phyloP scores from a whole-genome alignment of 2,888 invertebrate genomes.

The Silvanus unidentatus region DNA sequence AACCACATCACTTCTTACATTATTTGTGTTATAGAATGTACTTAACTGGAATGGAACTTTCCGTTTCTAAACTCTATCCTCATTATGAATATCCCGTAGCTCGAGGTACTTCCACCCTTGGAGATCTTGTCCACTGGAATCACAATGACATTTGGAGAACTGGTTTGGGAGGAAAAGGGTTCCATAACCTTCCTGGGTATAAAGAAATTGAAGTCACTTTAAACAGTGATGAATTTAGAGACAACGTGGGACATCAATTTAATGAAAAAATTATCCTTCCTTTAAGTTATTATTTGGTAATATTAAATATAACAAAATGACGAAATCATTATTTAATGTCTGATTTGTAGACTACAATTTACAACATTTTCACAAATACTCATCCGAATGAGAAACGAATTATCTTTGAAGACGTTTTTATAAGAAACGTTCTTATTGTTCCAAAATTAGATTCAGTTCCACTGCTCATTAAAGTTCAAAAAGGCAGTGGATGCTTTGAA shows the following conservation, averaged over 20 bases:
- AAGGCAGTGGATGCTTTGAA: conserved; percentile 44
- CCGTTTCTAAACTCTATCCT: conserved; percentile 72
- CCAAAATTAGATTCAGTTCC: conserved; percentile 40
- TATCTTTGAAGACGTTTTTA: conserved; percentile 34
- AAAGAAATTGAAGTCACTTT: conserved; percentile 46
- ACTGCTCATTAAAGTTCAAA: conserved; percentile 42
- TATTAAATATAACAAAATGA: no score
- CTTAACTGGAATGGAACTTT: conserved; percentile 71
- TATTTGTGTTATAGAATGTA: conserved; percentile 70
- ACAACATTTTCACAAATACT: conserved; percentile 22
- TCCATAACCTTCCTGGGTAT: conserved; percentile 36
- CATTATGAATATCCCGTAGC: conserved; percentile 76
- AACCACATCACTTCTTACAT: conserved; percentile 1
- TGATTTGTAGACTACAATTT: conserved; percentile 21
- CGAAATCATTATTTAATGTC: no score
- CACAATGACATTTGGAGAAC: conserved; percentile 73
- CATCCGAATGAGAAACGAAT: conserved; percentile 26
- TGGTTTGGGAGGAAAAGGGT: conserved; percentile 35
- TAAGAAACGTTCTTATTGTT: conserved; percentile 29
- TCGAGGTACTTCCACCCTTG: conserved; percentile 76
- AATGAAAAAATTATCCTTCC: conserved; percentile 39
- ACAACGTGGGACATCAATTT: conserved; percentile 39
- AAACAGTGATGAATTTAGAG: conserved; percentile 46
- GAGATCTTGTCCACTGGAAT: conserved; percentile 82
- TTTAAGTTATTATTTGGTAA: conserved; percentile 37